phyloP scores from a whole-genome alignment of 2,888 invertebrate genomes.

The Sarcophaga carnaria region DNA sequence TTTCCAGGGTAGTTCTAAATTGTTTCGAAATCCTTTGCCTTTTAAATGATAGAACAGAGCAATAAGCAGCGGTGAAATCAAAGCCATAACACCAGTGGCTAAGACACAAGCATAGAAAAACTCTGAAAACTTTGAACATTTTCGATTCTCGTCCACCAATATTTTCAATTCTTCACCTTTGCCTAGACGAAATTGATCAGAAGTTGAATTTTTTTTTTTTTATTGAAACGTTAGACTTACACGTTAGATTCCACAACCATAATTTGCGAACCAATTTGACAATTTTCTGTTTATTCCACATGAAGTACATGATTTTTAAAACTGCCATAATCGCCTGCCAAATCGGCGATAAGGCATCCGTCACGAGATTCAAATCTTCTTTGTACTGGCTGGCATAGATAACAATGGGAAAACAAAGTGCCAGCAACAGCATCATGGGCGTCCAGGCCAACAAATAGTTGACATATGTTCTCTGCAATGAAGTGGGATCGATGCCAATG shows the following conservation, averaged over 20 bases:
- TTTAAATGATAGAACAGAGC: constrained; percentile 26
- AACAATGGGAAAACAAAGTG: constrained; percentile 24
- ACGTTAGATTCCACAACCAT: constrained; percentile 44
- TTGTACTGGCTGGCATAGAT: constrained; percentile 48
- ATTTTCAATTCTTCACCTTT: constrained; percentile 33
- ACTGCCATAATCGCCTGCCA: constrained; percentile 55
- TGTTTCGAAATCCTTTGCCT: constrained; percentile 9
- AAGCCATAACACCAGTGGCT: constrained; percentile 23
- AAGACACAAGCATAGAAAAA: constrained; percentile 43
- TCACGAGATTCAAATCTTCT: constrained; percentile 48
- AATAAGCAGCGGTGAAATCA: constrained; percentile 30
- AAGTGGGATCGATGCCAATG: constrained; percentile 30
- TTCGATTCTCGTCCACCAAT: constrained; percentile 44
- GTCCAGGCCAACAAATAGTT: constrained; percentile 9
- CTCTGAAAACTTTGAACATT: constrained; percentile 23
- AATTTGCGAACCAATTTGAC: constrained; percentile 40
- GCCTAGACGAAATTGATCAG: constrained; percentile 19
- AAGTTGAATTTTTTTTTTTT: background rate
- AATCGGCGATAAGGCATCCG: constrained; percentile 54
- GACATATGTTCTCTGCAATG: constrained; percentile 10
- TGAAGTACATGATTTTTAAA: constrained; percentile 54
- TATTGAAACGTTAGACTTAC: constrained; percentile 18
- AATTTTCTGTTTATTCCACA: constrained; percentile 60
- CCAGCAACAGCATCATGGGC: constrained; percentile 8
- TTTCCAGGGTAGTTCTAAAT: constrained; percentile 34